Evolutionary conservation across 2,113 vertebrate species (phyloP), one percentile per base, ranked within the genome.

Genomic region (Anhinga rufa): DNA sequence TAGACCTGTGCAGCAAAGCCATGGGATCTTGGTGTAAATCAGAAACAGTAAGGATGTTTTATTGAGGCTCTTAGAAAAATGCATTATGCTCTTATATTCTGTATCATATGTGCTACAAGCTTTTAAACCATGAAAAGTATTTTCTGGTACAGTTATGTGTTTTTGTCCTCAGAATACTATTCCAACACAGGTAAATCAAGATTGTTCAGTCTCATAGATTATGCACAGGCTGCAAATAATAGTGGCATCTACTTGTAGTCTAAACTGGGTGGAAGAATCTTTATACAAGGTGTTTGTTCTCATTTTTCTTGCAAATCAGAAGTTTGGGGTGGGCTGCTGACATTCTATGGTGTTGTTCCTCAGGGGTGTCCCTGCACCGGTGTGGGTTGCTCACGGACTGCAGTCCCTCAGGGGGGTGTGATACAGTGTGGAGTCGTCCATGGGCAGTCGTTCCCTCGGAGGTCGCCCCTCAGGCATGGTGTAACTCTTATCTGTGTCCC

Each of bases 361-460:
- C 52, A 17, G 71, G 42, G 26, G 1, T n/a, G 13, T 38, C 58
- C 34, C 6, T 14, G 16, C 16, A 18, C 12, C 0, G 3, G 21
- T 10, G 0, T 3, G 31, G 14, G 11, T 12, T 38, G 40, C 20
- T 57, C 7, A 12, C 0, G 8, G 52, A 9, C 20, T 61, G 54
- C 36, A 14, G 8, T 22, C 29, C 55, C 55, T 78, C 62, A 52
- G 57, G 32, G 31, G 7, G 34, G 42, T 11, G 36, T 13, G 48
- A 18, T 64, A 12, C 16, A 12, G 8, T 0, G 1, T 32, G 60
- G n/a, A 7, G 20, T 44, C 40, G 25, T 80, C 57, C 42, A 15
- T 0, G 0, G 32, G 32, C 17, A 1, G 19, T 17, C 3, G 4
- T 38, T 42, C 31, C 19, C 60, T 83, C 18, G 19, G 71, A 42